Evolutionary conservation across 2,888 invertebrate genomes (phyloP).

Genomic region (Creontiades dilutus): DNA sequence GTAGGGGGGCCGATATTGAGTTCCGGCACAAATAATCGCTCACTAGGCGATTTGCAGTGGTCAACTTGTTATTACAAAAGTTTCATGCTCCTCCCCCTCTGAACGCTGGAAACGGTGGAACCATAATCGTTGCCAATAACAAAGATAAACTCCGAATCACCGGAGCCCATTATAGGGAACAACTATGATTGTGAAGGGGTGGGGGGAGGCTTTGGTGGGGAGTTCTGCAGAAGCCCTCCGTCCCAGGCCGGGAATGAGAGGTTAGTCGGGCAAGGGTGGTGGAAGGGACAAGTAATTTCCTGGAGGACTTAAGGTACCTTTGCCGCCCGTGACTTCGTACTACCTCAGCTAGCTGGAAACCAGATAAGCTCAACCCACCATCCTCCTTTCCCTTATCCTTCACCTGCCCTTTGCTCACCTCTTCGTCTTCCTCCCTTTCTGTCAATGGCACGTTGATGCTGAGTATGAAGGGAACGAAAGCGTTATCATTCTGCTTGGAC

Average conservation of each 20-base stretch:
- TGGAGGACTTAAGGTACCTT: constrained; percentile 52
- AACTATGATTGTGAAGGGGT: constrained; percentile 63
- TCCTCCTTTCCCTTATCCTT: neutral
- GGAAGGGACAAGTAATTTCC: constrained; percentile 62
- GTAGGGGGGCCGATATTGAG: constrained; percentile 8
- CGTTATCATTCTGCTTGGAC: neutral
- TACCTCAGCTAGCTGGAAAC: neutral
- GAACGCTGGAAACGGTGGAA: constrained; percentile 28
- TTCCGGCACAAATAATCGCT: constrained; percentile 44
- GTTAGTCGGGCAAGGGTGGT: constrained; percentile 44
- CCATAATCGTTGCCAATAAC: constrained; percentile 65
- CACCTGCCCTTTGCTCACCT: neutral
- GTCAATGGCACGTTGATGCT: neutral
- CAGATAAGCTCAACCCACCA: constrained; percentile 40
- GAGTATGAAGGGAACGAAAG: neutral
- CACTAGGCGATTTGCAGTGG: constrained; percentile 52
- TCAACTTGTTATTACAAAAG: constrained; percentile 59
- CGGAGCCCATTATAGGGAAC: constrained; percentile 55
- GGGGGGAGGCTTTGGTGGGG: neutral
- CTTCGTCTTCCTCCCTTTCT: neutral
- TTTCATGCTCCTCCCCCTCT: constrained; percentile 6
- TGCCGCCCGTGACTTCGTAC: neutral
- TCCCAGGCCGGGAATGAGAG: neutral
- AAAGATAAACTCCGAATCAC: constrained; percentile 63
- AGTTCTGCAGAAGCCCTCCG: neutral